phyloP scores from a whole-genome alignment of 1,140 invertebrate species.

The Calycopis cecrops region DNA sequence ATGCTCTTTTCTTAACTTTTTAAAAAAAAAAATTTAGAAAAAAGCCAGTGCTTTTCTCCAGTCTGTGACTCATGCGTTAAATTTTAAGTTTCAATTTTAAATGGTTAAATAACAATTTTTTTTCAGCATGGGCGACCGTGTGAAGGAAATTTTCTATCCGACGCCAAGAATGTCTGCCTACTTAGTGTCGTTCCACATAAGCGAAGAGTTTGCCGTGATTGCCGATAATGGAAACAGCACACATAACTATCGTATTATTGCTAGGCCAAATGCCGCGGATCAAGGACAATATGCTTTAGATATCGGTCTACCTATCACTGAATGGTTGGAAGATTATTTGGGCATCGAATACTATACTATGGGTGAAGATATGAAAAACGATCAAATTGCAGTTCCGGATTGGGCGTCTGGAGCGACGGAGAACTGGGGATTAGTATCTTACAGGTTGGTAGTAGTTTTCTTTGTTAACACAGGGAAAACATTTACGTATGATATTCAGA shows the following conservation, averaged over 20 bases:
- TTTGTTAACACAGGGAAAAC: too few relatives aligned
- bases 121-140: constrained; percentile 46
- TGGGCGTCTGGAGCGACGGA: constrained; percentile 83
- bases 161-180: constrained; percentile 91
- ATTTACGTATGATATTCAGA: too few relatives aligned
- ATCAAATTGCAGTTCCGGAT: constrained; percentile 84
- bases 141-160: constrained; percentile 75
- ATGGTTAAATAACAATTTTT: too few relatives aligned
- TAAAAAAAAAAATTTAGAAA: too few relatives aligned
- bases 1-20: too few relatives aligned
- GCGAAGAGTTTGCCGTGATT: constrained; percentile 85
- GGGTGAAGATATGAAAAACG: constrained; percentile 70
- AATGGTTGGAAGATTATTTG: constrained; percentile 59
- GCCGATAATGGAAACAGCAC: constrained; percentile 42
- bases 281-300: constrained; percentile 79
- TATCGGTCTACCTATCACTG: constrained; percentile 66
- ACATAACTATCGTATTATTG: constrained; percentile 80
- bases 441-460: constrained; percentile 49
- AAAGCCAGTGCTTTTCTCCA: too few relatives aligned
- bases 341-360: constrained; percentile 58
- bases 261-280: constrained; percentile 79
- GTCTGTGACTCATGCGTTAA: too few relatives aligned
- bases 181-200: constrained; percentile 81
- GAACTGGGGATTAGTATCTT: constrained; percentile 84
- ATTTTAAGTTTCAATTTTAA: too few relatives aligned